phyloP scores from a whole-genome alignment of 2,113 vertebrate species.

The Proterorhinus semilunaris region DNA sequence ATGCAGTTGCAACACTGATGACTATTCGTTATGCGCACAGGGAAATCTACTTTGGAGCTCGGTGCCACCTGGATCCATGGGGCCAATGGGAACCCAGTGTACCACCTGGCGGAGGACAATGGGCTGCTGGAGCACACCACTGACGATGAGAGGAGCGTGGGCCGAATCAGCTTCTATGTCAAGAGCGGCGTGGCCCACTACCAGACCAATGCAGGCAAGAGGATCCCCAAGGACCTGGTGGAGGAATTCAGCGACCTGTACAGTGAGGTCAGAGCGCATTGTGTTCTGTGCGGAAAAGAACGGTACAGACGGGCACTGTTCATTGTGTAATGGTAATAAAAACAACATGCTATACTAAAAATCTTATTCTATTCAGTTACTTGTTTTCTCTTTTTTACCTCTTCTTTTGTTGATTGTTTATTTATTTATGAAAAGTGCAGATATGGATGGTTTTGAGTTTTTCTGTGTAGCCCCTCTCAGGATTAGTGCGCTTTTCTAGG shows the following conservation, averaged over 20 bases:
- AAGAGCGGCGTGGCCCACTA: conserved; percentile 97
- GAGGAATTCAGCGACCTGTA: conserved; percentile 99
- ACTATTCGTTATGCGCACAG: conserved; percentile 54
- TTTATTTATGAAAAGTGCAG: neutral
- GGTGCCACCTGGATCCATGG: conserved; percentile 99
- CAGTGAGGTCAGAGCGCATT: conserved; percentile 85
- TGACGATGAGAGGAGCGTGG: conserved; percentile 89
- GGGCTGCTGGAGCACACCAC: conserved; percentile 94
- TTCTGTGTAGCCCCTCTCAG: neutral
- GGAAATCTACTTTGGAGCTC: conserved; percentile 93
- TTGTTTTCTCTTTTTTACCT: neutral
- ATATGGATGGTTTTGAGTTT: neutral
- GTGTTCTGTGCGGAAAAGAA: neutral
- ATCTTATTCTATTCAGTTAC: too few species aligned
- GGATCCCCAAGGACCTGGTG: conserved; percentile 98
- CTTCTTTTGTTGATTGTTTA: neutral
- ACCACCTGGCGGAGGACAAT: conserved; percentile 98
- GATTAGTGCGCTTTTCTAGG: conserved; percentile 29
- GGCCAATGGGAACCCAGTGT: conserved; percentile 94
- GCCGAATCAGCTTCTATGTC: conserved; percentile 95
- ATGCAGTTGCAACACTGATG: neutral
- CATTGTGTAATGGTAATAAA: too few species aligned
- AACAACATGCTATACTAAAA: neutral
- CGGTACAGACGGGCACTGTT: neutral
- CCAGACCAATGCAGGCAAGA: conserved; percentile 88